Conservation (phyloP, 2,888 invertebrate genomes). For the Amphipoea oculea region DNA sequence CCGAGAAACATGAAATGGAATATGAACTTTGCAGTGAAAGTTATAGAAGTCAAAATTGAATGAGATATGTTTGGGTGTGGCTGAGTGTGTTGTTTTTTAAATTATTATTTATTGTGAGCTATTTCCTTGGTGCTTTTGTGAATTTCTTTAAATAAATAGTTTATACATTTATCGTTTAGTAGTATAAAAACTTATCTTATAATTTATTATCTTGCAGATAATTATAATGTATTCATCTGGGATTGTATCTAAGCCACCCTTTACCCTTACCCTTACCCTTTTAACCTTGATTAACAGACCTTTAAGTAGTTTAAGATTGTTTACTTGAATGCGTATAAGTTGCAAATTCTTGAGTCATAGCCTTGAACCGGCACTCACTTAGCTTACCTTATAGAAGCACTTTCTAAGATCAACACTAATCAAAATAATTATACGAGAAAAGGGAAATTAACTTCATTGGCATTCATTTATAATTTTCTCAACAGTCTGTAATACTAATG, state of each 20-base stretch:
- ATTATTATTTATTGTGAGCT: conserved; percentile 48
- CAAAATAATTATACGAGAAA: neutral
- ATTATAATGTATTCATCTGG: conserved; percentile 46
- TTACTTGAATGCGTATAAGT: conserved; percentile 20
- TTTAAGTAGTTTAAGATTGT: conserved; percentile 24
- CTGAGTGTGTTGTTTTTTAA: conserved; percentile 26
- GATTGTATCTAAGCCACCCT: conserved; percentile 12
- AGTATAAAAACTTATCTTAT: neutral
- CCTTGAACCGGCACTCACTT: conserved; percentile 22
- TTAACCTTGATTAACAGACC: conserved; percentile 31
- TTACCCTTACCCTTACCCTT: too few species aligned
- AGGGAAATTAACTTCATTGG: neutral
- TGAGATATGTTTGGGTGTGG: neutral
- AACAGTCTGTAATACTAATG: too few species aligned
- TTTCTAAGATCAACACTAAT: conserved; percentile 6
- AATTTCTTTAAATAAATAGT: conserved; percentile 7
- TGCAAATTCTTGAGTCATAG: conserved; percentile 16
- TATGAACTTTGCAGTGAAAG: neutral
- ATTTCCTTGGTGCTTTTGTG: conserved; percentile 29
- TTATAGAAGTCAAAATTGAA: conserved; percentile 41
- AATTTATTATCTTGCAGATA: conserved; percentile 18
- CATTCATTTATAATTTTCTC: neutral
- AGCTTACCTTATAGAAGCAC: neutral
- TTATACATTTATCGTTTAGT: neutral
- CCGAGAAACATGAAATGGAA: conserved; percentile 29